Conservation (phyloP, 2,797 vertebrate genomes). For the Danio aesculapii region DNA sequence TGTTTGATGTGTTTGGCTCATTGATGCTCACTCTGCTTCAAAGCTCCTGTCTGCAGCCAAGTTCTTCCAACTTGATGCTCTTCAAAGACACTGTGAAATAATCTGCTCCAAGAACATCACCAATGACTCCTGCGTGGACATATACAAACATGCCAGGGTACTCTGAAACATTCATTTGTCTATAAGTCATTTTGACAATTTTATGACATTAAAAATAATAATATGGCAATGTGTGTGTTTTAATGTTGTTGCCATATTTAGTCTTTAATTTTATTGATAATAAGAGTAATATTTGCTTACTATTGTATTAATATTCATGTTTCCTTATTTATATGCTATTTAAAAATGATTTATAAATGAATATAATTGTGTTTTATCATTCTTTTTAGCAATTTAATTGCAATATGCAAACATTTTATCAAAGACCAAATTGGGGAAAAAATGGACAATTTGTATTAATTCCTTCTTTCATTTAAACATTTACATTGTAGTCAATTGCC, state of each 20-base stretch:
- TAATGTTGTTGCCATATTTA: too few relatives aligned
- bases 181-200: background rate
- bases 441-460: background rate
- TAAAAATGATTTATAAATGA: too few relatives aligned
- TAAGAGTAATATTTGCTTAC: too few relatives aligned
- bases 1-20: conserved; percentile 15
- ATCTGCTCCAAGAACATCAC: conserved; percentile 99
- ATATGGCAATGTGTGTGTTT: too few relatives aligned
- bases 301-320: too few relatives aligned
- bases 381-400: background rate
- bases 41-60: conserved; percentile 97
- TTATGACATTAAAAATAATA: too few relatives aligned
- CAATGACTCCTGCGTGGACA: conserved; percentile 96
- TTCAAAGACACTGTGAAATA: conserved; percentile 99
- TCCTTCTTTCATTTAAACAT: background rate
- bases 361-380: too few relatives aligned
- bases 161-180: conserved; percentile 31
- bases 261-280: too few relatives aligned
- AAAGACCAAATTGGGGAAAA: background rate
- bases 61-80: conserved; percentile 98
- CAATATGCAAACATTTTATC: background rate
- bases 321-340: too few relatives aligned
- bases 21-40: conserved; percentile 41
- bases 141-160: conserved; percentile 99
- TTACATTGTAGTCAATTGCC: background rate